Conservation (phyloP, 2,888 invertebrate genomes). For the Phrixothrix hirtus region DNA sequence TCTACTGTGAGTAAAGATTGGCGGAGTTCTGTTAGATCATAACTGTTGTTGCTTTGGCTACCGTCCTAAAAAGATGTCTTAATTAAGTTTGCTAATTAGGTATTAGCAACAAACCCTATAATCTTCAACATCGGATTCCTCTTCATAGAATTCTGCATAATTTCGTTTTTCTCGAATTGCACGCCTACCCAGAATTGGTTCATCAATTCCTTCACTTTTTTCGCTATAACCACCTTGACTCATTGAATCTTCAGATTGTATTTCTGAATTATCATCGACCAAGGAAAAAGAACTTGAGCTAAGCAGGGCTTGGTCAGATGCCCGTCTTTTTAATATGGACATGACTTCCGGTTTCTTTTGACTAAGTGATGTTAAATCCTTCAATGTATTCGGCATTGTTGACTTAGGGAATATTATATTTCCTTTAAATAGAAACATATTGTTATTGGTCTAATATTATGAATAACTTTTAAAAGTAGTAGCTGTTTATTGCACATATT, state of each 20-base stretch:
- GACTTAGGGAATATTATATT: no score
- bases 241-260: conserved; percentile 69
- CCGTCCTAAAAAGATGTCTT: conserved; percentile 60
- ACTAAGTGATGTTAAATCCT: no score
- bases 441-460: no score
- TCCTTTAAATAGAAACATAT: no score
- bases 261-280: conserved; percentile 58
- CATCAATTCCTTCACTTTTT: conserved; percentile 69
- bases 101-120: conserved; percentile 58
- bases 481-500: no score
- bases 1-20: conserved; percentile 72
- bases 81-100: background rate
- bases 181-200: conserved; percentile 67
- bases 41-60: conserved; percentile 66
- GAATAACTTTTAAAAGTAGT: no score
- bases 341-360: no score
- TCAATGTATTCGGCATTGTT: no score
- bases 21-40: conserved; percentile 71
- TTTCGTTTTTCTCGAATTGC: conserved; percentile 63
- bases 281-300: conserved; percentile 54
- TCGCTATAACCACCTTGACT: conserved; percentile 69
- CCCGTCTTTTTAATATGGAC: conserved; percentile 64
- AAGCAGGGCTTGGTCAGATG: conserved; percentile 57
- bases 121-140: conserved; percentile 77
- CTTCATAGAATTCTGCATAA: conserved; percentile 67